Percentiles rank a stretch among this genome's conserved stretches.
Conservation (phyloP, 2,888 invertebrate species). For the Corbicula japonica region DNA sequence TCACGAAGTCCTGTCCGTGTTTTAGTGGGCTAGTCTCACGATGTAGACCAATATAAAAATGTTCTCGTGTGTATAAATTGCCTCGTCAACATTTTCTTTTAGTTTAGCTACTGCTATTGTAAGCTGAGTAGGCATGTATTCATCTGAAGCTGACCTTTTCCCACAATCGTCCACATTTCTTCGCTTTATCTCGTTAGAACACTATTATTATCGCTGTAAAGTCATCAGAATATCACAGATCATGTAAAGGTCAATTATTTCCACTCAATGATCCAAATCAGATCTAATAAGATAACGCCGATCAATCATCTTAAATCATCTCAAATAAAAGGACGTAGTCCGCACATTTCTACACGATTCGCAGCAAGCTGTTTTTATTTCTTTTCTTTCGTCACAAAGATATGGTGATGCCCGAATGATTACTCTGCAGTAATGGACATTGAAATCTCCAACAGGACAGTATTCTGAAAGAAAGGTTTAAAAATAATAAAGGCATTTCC, state of each 20-base stretch:
- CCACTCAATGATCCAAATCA: neutral
- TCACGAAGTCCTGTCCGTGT: too few relatives aligned
- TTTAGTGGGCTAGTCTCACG: too few relatives aligned
- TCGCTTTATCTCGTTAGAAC: too few relatives aligned
- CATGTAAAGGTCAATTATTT: slow-evolving; percentile 4
- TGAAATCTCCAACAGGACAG: slow-evolving; percentile 44
- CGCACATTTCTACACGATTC: slow-evolving; percentile 35
- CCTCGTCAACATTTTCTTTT: too few relatives aligned
- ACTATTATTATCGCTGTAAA: too few relatives aligned
- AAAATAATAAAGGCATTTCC: neutral
- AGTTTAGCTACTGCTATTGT: too few relatives aligned
- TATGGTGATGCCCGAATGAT: slow-evolving; percentile 52
- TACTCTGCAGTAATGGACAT: slow-evolving; percentile 33
- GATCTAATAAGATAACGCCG: neutral
- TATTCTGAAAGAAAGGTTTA: slow-evolving; percentile 25
- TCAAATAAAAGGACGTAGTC: neutral
- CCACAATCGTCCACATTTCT: too few relatives aligned
- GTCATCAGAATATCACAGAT: too few relatives aligned
- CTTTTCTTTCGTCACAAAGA: slow-evolving; percentile 34
- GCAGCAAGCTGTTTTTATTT: slow-evolving; percentile 38
- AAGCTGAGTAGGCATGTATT: too few relatives aligned
- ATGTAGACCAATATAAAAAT: too few relatives aligned
- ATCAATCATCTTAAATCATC: neutral
- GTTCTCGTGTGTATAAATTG: too few relatives aligned
- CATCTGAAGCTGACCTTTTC: too few relatives aligned